These are phyloP conservation scores for Neocrepidodera transversa DNA, from an alignment of 2,888 invertebrate genomes.

Conservation along the genomic window DNA sequence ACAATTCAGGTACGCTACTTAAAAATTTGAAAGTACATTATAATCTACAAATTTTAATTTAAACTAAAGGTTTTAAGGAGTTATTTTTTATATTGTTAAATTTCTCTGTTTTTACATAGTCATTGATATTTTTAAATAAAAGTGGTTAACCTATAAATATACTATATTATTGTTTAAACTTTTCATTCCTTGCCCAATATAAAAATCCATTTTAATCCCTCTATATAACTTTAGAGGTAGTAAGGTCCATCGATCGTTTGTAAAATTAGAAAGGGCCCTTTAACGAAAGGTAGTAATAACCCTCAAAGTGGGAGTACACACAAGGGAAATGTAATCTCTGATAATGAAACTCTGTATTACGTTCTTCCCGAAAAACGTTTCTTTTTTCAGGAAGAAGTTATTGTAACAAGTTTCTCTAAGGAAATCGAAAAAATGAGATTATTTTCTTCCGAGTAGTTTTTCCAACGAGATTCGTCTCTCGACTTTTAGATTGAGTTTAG, in stretches of 20 bases:
- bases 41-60: too few species aligned
- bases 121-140: too few species aligned
- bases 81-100: too few species aligned
- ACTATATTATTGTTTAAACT: too few species aligned
- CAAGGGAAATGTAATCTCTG: slow-evolving; percentile 38
- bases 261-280: slow-evolving; percentile 31
- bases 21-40: too few species aligned
- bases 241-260: slow-evolving; percentile 28
- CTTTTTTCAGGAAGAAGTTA: slow-evolving; percentile 31
- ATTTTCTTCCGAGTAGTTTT: slow-evolving; percentile 26
- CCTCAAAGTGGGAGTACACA: slow-evolving; percentile 32
- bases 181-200: too few species aligned
- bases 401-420: slow-evolving; percentile 33
- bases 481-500: slow-evolving; percentile 28
- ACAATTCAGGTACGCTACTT: too few species aligned
- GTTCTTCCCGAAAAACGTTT: slow-evolving; percentile 30
- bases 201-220: slow-evolving; percentile 22
- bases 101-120: too few species aligned
- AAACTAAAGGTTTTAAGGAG: too few species aligned
- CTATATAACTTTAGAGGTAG: slow-evolving; percentile 7
- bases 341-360: slow-evolving; percentile 38
- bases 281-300: slow-evolving; percentile 36
- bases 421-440: slow-evolving; percentile 26
- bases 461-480: slow-evolving; percentile 22
- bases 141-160: too few species aligned